Conservation (phyloP, 2,113 vertebrate genomes). For the Brachionichthys hirsutus region DNA sequence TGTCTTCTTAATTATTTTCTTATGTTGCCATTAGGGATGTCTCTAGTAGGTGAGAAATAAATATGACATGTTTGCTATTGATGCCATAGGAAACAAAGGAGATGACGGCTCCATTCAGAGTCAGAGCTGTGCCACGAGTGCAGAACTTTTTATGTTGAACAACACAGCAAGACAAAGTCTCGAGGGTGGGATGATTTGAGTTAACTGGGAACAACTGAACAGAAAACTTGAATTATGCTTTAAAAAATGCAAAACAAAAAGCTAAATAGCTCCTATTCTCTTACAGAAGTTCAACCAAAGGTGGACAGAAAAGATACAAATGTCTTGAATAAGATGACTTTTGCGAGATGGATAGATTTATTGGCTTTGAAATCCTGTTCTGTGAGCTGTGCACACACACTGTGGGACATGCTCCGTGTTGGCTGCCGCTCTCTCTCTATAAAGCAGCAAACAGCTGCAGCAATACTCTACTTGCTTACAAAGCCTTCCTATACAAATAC, state of each 20-base stretch:
- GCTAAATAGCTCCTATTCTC: background rate
- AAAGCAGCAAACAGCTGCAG: constrained; percentile 43
- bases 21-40: constrained; percentile 9
- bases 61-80: constrained; percentile 21
- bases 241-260: background rate
- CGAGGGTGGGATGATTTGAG: background rate
- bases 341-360: background rate
- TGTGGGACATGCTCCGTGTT: constrained; percentile 22
- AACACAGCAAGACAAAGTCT: constrained; percentile 10
- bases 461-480: constrained; percentile 59
- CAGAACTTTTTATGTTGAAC: constrained; percentile 34
- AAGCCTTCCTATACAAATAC: constrained; percentile 52
- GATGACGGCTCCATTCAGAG: constrained; percentile 28
- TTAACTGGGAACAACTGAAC: constrained; percentile 27
- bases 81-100: constrained; percentile 21
- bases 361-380: constrained; percentile 36
- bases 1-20: constrained; percentile 20
- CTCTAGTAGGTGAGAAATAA: constrained; percentile 15
- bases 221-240: background rate
- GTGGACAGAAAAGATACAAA: constrained; percentile 1
- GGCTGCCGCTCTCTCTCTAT: constrained; percentile 28
- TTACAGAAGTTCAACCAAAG: constrained; percentile 28
- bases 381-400: constrained; percentile 41
- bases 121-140: constrained; percentile 6
- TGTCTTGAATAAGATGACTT: constrained; percentile 5